These are phyloP conservation scores for Gymnogyps californianus DNA, from an alignment of 2,113 vertebrate genomes.

Conservation along the genomic window DNA sequence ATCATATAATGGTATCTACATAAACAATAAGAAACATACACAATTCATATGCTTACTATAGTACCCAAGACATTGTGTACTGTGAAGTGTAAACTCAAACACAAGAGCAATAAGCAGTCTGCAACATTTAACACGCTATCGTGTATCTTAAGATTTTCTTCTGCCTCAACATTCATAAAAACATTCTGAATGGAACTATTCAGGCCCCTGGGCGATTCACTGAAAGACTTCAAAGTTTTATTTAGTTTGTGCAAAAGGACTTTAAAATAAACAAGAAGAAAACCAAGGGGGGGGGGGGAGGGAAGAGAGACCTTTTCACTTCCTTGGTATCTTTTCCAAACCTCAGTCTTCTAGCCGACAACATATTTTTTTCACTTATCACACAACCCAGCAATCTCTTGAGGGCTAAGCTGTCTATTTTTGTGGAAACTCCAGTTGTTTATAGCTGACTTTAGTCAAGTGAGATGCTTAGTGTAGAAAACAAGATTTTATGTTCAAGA, in stretches of 20 bases:
- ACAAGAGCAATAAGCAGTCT: background rate
- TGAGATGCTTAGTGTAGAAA: background rate
- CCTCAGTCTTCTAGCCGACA: background rate
- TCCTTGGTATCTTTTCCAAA: background rate
- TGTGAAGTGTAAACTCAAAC: background rate
- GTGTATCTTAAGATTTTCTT: background rate
- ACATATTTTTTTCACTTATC: background rate
- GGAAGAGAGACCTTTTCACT: background rate
- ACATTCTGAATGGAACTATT: background rate
- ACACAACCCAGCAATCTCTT: background rate
- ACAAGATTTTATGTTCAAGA: background rate
- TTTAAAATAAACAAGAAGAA: background rate
- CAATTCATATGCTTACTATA: background rate
- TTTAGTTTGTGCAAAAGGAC: background rate
- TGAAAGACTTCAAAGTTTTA: background rate
- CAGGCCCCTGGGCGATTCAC: background rate
- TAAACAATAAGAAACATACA: background rate
- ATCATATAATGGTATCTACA: background rate
- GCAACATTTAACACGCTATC: background rate
- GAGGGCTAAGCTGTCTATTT: background rate
- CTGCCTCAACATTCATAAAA: background rate
- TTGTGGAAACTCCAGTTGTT: background rate
- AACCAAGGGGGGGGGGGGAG: background rate
- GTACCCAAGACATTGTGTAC: background rate
- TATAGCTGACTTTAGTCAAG: background rate